Evolutionary conservation across 1,140 invertebrate species (phyloP).

Genomic region (Orussus abietinus): DNA sequence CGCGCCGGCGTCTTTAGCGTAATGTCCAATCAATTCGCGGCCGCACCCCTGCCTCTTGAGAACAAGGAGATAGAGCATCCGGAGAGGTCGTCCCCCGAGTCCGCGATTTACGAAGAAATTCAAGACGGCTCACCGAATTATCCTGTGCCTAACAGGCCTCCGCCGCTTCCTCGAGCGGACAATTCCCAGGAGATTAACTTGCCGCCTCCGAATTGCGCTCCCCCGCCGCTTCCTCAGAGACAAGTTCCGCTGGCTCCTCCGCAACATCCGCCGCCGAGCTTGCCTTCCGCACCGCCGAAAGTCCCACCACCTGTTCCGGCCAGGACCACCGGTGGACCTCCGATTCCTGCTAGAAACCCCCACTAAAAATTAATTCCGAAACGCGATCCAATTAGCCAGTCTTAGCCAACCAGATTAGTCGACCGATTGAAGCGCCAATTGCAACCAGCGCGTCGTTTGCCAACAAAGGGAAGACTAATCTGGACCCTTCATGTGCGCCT

Average conservation of each 20-base stretch:
- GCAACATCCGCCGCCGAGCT: constrained; percentile 55
- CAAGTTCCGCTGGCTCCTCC: constrained; percentile 56
- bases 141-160: constrained; percentile 43
- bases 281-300: constrained; percentile 50
- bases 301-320: constrained; percentile 62
- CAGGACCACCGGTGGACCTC: constrained; percentile 62
- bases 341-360: constrained; percentile 63
- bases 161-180: constrained; percentile 42
- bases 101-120: constrained; percentile 58
- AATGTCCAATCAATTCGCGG: constrained; percentile 30
- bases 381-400: neutral
- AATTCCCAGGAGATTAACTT: constrained; percentile 39
- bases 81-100: constrained; percentile 40
- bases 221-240: constrained; percentile 65
- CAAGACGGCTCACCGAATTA: constrained; percentile 47
- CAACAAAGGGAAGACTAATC: no score
- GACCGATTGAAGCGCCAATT: neutral
- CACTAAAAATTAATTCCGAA: constrained; percentile 33
- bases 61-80: constrained; percentile 17
- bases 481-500: no score
- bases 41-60: neutral
- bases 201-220: constrained; percentile 47
- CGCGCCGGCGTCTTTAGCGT: constrained; percentile 45
- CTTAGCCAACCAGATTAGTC: neutral
- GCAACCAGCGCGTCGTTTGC: neutral